phyloP scores from a whole-genome alignment of 2,797 vertebrate genomes.

The Megaceryle alcyon region DNA sequence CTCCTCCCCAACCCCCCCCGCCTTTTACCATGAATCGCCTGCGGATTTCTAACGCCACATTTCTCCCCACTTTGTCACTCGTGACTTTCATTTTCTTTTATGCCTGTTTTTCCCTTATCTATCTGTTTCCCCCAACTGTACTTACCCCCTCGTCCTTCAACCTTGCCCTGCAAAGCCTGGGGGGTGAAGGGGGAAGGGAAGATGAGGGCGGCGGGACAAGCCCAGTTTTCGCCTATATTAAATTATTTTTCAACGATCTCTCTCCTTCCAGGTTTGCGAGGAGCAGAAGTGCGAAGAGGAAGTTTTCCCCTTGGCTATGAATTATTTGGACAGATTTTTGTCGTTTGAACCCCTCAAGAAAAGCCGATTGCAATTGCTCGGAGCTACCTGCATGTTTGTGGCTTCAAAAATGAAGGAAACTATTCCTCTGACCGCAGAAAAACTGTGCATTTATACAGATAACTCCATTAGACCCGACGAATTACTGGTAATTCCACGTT shows the following conservation, averaged over 20 bases:
- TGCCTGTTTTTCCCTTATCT: background rate
- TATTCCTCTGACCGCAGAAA: conserved; percentile 94
- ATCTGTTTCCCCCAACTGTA: background rate
- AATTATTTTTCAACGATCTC: conserved; percentile 34
- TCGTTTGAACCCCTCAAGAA: conserved; percentile 94
- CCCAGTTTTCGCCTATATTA: background rate
- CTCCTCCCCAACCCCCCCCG: background rate
- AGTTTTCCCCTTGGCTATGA: conserved; percentile 98
- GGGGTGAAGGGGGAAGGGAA: background rate
- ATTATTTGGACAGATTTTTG: conserved; percentile 98
- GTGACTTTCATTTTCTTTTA: conserved; percentile 76
- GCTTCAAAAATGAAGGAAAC: conserved; percentile 99
- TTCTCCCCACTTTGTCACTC: conserved; percentile 47
- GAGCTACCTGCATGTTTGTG: conserved; percentile 97
- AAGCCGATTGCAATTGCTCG: conserved; percentile 92
- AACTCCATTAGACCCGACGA: conserved; percentile 93
- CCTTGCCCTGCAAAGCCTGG: conserved; percentile 31
- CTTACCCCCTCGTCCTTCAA: background rate
- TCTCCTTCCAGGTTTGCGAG: conserved; percentile 90
- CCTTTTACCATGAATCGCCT: background rate
- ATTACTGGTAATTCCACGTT: conserved; percentile 90
- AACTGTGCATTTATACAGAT: conserved; percentile 97
- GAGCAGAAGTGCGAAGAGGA: conserved; percentile 99
- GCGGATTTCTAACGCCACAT: conserved; percentile 30
- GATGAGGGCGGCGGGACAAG: background rate